Evolutionary conservation across 2,797 vertebrate genomes (phyloP), one percentile per base, ranked within the genome.

Genomic region (Enteromius afrohamiltoni): DNA sequence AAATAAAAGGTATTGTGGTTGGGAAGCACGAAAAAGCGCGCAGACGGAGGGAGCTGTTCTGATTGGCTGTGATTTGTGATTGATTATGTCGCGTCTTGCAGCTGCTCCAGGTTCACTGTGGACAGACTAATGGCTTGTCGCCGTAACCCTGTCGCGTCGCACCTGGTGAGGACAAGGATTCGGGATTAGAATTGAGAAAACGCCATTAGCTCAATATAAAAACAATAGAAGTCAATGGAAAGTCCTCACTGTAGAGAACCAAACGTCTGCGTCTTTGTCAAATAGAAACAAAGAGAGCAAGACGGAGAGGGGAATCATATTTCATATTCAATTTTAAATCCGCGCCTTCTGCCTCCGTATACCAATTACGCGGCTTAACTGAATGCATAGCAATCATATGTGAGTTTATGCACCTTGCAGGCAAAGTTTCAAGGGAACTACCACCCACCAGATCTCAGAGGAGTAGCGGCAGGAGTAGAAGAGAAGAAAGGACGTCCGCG

Each of bases 381-480:
- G n/a, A 42, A 60, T 45, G 31, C 64, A 62, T 34, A 74, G 17
- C 53, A 29, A 49, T 29, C 23, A 51, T 9, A 53, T 74, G 9
- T 6, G 71, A 75, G 71, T 45, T 60, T 67, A 68, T 77, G 73
- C 64, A 71, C 79, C 79, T 71, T 71, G 53, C 79, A 65, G 23
- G 62, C 73, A 77, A 83, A 83, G 73, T 83, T 83, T 83, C 49
- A 68, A 55, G 60, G 60, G 80, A 82, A 49, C 80, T 53, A 71
- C 45, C 29, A 67, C 31, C 49, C 37, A 37, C 14, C 42, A 64
- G 29, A 60, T 82, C 55, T 82, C 29, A 1, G n/a, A 70, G 45
- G 47, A 47, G 79, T 58, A 70, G 14, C 68, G 58, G 53, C 26
- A 73, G 68, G 67, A 80, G 60, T 19, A n/a, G 17, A 82, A 29